Conservation (phyloP, 2,888 invertebrate species). For the Sclerodermus sp. region DNA sequence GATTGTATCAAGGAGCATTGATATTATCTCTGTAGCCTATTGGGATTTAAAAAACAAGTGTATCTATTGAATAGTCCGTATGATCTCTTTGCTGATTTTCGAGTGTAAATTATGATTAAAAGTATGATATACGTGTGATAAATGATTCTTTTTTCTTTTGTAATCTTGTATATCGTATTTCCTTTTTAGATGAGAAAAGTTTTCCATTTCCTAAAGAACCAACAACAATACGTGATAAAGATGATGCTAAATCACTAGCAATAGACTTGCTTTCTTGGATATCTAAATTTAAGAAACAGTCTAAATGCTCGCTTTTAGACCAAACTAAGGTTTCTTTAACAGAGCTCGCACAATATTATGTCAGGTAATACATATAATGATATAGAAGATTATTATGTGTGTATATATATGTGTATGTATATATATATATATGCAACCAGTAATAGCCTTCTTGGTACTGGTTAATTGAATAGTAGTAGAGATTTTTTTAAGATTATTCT, state of each 20-base stretch:
- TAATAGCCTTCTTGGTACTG: constrained; percentile 37
- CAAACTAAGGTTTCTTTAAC: constrained; percentile 43
- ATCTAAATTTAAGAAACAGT: constrained; percentile 43
- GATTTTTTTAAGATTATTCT: not conserved
- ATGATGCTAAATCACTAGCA: constrained; percentile 22
- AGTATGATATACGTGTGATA: too few species aligned
- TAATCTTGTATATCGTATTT: not conserved
- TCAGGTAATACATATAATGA: constrained; percentile 36
- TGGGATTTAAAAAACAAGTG: too few species aligned
- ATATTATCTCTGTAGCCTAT: too few species aligned
- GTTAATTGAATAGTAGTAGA: constrained; percentile 15
- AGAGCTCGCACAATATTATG: constrained; percentile 47
- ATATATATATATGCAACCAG: constrained; percentile 24
- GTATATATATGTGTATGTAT: too few species aligned
- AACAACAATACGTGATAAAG: constrained; percentile 17
- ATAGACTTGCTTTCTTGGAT: constrained; percentile 44
- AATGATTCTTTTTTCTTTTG: too few species aligned
- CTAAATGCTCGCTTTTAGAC: constrained; percentile 34
- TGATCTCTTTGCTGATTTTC: too few species aligned
- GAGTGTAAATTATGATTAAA: too few species aligned
- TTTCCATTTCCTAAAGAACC: constrained; percentile 19
- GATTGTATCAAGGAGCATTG: too few species aligned
- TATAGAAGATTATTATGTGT: constrained; percentile 3
- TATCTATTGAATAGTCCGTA: too few species aligned
- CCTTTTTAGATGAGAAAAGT: constrained; percentile 23